Percentiles rank a stretch among this genome's conserved stretches.
Conservation (phyloP, 2,888 invertebrate genomes). For the Apotomis capreana region DNA sequence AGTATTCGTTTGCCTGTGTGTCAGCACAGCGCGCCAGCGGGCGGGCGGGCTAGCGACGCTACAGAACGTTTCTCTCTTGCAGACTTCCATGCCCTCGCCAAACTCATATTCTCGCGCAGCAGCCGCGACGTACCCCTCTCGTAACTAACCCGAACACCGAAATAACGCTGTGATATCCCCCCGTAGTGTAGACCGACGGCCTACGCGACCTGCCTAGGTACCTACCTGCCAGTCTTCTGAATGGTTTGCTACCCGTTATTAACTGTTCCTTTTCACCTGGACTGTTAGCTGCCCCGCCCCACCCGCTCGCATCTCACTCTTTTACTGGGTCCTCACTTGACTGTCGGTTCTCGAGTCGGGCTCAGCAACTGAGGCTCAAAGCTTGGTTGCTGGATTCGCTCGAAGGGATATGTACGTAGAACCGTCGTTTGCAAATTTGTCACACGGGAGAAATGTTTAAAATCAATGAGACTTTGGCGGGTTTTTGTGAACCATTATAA, state of each 20-base stretch:
- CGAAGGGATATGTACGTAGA: slow-evolving; percentile 16
- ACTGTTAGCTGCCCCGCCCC: slow-evolving; percentile 62
- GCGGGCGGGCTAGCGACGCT: slow-evolving; percentile 52
- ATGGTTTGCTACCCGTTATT: slow-evolving; percentile 83
- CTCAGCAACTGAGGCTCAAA: slow-evolving; percentile 1
- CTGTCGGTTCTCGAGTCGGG: slow-evolving; percentile 19
- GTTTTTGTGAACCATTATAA: background rate
- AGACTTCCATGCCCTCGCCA: slow-evolving; percentile 91
- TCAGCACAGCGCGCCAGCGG: slow-evolving; percentile 52
- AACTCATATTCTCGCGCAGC: slow-evolving; percentile 87
- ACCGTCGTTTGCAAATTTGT: slow-evolving; percentile 59
- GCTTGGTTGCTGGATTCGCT: slow-evolving; percentile 26
- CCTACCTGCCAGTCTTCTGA: slow-evolving; percentile 78
- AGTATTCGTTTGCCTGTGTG: background rate
- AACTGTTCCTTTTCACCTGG: slow-evolving; percentile 68
- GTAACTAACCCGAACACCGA: slow-evolving; percentile 74
- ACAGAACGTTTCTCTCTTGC: slow-evolving; percentile 83
- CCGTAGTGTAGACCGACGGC: slow-evolving; percentile 65
- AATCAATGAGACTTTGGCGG: background rate
- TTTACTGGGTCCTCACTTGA: slow-evolving; percentile 26
- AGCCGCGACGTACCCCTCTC: slow-evolving; percentile 77
- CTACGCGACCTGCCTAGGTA: slow-evolving; percentile 57
- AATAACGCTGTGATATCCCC: slow-evolving; percentile 75
- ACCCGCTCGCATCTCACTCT: slow-evolving; percentile 39
- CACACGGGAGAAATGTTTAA: slow-evolving; percentile 7